Percentiles rank a stretch among this genome's conserved stretches.
These are phyloP conservation scores for Corydoras sp. DNA, from an alignment of 2,113 vertebrate genomes.

Conservation along the genomic window DNA sequence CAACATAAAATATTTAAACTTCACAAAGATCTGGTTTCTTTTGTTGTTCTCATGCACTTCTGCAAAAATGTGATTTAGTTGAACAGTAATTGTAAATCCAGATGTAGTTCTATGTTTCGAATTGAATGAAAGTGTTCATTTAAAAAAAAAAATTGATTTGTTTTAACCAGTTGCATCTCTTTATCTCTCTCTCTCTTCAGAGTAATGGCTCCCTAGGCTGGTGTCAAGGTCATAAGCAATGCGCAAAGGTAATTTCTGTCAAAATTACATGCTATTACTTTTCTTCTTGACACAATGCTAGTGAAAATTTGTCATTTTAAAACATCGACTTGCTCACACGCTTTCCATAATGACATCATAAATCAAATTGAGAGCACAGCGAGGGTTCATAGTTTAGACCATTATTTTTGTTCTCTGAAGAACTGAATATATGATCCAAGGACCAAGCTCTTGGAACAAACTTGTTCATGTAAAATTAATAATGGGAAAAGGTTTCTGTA, in stretches of 20 bases:
- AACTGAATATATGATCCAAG: slow-evolving; percentile 31
- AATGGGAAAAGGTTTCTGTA: neutral
- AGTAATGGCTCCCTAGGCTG: slow-evolving; percentile 57
- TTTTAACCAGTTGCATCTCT: slow-evolving; percentile 22
- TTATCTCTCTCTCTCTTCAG: slow-evolving; percentile 40
- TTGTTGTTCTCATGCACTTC: too few species aligned
- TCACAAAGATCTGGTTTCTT: too few species aligned
- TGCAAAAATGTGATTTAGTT: too few species aligned
- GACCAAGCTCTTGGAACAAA: slow-evolving; percentile 21
- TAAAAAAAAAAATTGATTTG: neutral
- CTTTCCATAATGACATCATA: slow-evolving; percentile 41
- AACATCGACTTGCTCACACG: slow-evolving; percentile 29
- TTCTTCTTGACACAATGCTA: slow-evolving; percentile 27
- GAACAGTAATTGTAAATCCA: too few species aligned
- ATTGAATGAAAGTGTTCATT: too few species aligned
- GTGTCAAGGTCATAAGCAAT: slow-evolving; percentile 58
- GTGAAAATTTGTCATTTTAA: slow-evolving; percentile 38
- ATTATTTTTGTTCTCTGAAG: slow-evolving; percentile 28
- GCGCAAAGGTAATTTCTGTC: slow-evolving; percentile 56
- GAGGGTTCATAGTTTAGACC: slow-evolving; percentile 26
- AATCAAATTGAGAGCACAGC: slow-evolving; percentile 33
- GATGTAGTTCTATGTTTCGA: too few species aligned
- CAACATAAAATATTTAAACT: too few species aligned
- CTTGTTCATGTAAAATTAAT: slow-evolving; percentile 33
- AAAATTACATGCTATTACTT: slow-evolving; percentile 39